phyloP scores from a whole-genome alignment of 92 coral and sea anemone species.

The Micromussa lordhowensis region DNA sequence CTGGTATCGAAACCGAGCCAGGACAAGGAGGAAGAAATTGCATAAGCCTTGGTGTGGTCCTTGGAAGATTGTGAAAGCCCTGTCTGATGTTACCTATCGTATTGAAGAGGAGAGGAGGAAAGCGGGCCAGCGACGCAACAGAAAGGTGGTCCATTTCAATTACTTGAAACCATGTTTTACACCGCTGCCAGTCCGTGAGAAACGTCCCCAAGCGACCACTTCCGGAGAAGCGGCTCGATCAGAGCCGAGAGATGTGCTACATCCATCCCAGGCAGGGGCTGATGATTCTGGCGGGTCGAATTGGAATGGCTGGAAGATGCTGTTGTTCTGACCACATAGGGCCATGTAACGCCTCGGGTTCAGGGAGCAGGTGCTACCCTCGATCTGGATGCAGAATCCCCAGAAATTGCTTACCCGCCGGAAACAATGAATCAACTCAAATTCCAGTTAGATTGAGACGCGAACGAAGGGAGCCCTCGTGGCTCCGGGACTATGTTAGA shows the following conservation, averaged over 20 bases:
- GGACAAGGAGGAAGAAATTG: too few relatives aligned
- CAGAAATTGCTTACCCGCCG: not conserved
- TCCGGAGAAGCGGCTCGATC: not conserved
- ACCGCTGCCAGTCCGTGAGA: not conserved
- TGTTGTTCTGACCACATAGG: constrained; percentile 6
- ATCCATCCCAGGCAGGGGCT: too few relatives aligned
- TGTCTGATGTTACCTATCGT: constrained; percentile 53
- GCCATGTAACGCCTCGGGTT: not conserved
- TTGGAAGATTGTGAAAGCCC: too few relatives aligned
- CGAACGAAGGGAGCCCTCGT: too few relatives aligned
- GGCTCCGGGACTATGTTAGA: too few relatives aligned
- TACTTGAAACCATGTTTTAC: constrained; percentile 36
- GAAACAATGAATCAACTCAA: not conserved
- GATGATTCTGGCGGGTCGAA: constrained; percentile 1
- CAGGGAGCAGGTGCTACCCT: not conserved
- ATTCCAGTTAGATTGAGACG: constrained; percentile 9
- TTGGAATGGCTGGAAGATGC: constrained; percentile 37
- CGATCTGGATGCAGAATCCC: not conserved
- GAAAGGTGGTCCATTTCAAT: constrained; percentile 48
- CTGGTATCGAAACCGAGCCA: too few relatives aligned
- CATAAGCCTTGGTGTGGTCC: too few relatives aligned
- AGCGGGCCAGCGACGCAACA: constrained; percentile 11
- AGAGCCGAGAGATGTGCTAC: too few relatives aligned
- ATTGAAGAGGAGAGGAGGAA: too few relatives aligned
- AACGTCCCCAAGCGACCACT: not conserved